Percentiles rank a stretch among this genome's conserved stretches.
These are phyloP conservation scores for Oryctes rhinoceros DNA, from an alignment of 1,140 invertebrate genomes.

Conservation along the genomic window DNA sequence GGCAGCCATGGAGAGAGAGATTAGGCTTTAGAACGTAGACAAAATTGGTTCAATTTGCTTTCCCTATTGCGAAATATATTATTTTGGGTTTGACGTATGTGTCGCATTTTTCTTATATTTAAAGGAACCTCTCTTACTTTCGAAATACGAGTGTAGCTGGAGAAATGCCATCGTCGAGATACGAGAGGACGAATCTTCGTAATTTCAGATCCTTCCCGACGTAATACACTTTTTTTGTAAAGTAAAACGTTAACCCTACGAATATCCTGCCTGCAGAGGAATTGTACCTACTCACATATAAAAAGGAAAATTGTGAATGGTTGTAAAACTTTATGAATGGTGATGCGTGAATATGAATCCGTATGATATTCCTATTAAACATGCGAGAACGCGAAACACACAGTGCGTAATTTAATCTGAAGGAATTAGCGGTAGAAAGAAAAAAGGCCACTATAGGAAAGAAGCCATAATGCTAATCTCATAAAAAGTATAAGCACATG, in stretches of 20 bases:
- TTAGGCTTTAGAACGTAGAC: constrained; percentile 40
- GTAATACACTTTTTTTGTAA: constrained; percentile 21
- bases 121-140: not conserved
- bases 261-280: not conserved
- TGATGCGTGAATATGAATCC: no score
- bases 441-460: no score
- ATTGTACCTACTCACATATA: not conserved
- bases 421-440: no score
- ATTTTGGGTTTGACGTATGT: constrained; percentile 39
- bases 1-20: not conserved
- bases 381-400: no score
- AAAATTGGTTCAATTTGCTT: constrained; percentile 42
- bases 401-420: no score
- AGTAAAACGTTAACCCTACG: constrained; percentile 11
- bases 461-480: no score
- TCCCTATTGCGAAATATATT: constrained; percentile 36
- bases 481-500: no score
- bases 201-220: not conserved
- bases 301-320: not conserved
- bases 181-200: not conserved
- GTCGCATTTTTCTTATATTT: constrained; percentile 33
- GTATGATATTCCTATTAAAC: no score
- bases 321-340: no score
- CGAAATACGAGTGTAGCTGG: not conserved
- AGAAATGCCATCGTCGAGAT: not conserved